Conservation (phyloP, 1,140 invertebrate species). For the Asobara japonica region DNA sequence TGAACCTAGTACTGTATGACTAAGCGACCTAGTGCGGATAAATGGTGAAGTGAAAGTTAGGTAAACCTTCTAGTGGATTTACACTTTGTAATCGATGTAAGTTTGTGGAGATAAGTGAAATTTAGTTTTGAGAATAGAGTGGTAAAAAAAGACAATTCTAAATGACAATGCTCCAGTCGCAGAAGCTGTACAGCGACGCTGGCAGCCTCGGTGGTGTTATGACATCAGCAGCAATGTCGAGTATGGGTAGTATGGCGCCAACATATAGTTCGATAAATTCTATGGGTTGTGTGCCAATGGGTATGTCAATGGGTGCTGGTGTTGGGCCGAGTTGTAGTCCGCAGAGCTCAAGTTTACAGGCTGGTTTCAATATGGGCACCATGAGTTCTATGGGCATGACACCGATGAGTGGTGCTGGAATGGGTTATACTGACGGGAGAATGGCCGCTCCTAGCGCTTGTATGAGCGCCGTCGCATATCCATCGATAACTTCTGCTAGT, state of each 20-base stretch:
- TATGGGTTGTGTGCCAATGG: slow-evolving; percentile 78
- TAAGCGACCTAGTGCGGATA: too few relatives aligned
- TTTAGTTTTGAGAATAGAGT: slow-evolving; percentile 13
- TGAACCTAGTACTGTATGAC: too few relatives aligned
- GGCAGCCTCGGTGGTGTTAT: slow-evolving; percentile 61
- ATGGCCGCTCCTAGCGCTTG: slow-evolving; percentile 61
- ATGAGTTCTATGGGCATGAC: slow-evolving; percentile 80
- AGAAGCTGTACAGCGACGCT: slow-evolving; percentile 68
- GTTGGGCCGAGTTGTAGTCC: slow-evolving; percentile 75
- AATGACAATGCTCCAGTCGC: slow-evolving; percentile 67
- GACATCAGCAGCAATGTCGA: slow-evolving; percentile 64
- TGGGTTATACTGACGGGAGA: slow-evolving; percentile 64
- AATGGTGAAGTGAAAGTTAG: background rate
- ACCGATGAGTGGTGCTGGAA: slow-evolving; percentile 65
- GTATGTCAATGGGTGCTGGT: slow-evolving; percentile 71
- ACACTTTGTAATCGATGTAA: background rate
- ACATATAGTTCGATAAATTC: slow-evolving; percentile 80
- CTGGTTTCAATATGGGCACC: slow-evolving; percentile 74
- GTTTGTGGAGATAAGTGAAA: background rate
- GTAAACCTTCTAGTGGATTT: background rate
- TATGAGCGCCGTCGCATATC: slow-evolving; percentile 68
- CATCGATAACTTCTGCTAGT: slow-evolving; percentile 62
- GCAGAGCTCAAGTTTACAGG: slow-evolving; percentile 68
- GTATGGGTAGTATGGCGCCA: slow-evolving; percentile 75
- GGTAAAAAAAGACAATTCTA: slow-evolving; percentile 36